phyloP scores from a whole-genome alignment of 2,888 invertebrate genomes.

The Phlogophora meticulosa region DNA sequence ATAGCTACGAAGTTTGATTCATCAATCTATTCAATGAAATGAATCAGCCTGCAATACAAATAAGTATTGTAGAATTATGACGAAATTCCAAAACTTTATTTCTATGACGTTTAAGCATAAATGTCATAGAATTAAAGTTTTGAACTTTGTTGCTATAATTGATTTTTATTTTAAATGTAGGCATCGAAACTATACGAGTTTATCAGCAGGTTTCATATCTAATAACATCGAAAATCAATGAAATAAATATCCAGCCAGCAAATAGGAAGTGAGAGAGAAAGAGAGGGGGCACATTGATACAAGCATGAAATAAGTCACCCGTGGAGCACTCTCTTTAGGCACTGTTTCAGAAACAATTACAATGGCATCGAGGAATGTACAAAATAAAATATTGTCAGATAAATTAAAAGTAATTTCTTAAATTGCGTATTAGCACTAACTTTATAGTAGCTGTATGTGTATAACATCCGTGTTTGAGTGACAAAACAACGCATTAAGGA shows the following conservation, averaged over 20 bases:
- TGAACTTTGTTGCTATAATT: not conserved
- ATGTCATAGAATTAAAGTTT: not conserved
- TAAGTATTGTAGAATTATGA: not conserved
- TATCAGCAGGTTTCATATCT: not conserved
- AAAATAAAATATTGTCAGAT: constrained; percentile 10
- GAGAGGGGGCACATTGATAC: not conserved
- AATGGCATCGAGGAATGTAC: constrained; percentile 42
- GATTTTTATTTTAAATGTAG: constrained; percentile 7
- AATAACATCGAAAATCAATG: constrained; percentile 11
- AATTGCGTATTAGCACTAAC: constrained; percentile 7
- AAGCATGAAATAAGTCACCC: not conserved
- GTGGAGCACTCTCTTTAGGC: not conserved
- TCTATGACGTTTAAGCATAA: no score
- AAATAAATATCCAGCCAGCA: not conserved
- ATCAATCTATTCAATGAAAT: not conserved
- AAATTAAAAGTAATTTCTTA: constrained; percentile 3
- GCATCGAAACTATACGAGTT: constrained; percentile 1
- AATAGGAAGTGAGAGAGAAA: not conserved
- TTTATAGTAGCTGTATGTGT: constrained; percentile 19
- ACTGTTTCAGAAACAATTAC: not conserved
- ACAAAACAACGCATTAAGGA: constrained; percentile 35
- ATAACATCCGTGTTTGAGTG: constrained; percentile 23
- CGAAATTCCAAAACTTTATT: no score
- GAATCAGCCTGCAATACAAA: not conserved
- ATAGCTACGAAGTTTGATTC: not conserved